Percentiles rank a stretch among this genome's conserved stretches.
Evolutionary conservation across 2,888 invertebrate species (phyloP).

Genomic region (Chymomyza amoena): DNA sequence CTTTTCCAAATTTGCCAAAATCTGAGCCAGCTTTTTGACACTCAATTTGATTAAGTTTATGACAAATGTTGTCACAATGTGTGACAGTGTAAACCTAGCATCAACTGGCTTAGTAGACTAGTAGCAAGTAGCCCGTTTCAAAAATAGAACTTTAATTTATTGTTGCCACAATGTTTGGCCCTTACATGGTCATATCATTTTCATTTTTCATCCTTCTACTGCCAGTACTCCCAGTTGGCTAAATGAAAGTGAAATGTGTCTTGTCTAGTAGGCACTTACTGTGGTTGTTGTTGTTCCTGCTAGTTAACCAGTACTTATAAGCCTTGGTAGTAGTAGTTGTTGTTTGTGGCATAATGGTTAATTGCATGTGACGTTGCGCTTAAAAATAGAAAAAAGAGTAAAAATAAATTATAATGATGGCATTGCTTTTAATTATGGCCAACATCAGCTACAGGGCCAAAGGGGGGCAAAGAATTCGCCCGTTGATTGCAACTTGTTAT

Average conservation of each 20-base stretch:
- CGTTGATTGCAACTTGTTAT: not conserved
- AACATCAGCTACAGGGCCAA: not conserved
- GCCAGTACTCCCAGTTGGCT: conserved; percentile 15
- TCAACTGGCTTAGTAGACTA: not conserved
- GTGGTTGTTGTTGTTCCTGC: not conserved
- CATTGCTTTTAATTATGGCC: not conserved
- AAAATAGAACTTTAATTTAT: conserved; percentile 72
- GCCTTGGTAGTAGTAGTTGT: conserved; percentile 4
- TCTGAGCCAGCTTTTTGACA: no score
- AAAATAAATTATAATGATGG: not conserved
- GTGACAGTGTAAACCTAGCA: conserved; percentile 46
- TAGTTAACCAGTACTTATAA: not conserved
- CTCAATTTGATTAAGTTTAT: no score
- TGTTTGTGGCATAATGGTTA: conserved; percentile 40
- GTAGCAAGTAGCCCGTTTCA: conserved; percentile 34
- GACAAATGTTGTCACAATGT: no score
- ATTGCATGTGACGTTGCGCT: not conserved
- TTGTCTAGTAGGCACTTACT: not conserved
- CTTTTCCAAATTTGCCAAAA: no score
- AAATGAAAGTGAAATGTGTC: conserved; percentile 65
- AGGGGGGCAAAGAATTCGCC: not conserved
- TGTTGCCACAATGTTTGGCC: conserved; percentile 51
- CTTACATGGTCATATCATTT: conserved; percentile 69
- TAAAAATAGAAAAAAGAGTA: not conserved
- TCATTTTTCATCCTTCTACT: conserved; percentile 53